Evolutionary conservation across 2,797 vertebrate species (phyloP).

Genomic region (Hylomyscus alleni): DNA sequence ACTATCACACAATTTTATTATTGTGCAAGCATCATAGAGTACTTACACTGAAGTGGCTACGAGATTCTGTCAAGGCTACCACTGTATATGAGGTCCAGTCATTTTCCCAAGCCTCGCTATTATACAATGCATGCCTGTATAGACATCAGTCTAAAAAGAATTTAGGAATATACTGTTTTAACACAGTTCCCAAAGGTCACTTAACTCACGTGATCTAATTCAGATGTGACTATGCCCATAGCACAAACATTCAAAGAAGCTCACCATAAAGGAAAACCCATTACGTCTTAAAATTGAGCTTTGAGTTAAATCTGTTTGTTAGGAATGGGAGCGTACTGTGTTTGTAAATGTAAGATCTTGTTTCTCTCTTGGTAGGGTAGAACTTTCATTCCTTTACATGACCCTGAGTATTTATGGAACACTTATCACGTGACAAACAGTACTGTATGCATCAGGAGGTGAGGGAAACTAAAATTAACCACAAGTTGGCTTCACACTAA

Average conservation of each 20-base stretch:
- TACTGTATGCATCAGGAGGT: neutral
- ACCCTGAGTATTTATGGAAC: neutral
- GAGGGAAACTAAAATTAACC: slow-evolving; percentile 7
- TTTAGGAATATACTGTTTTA: slow-evolving; percentile 23
- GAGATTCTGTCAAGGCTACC: neutral
- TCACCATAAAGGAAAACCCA: neutral
- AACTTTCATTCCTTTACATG: slow-evolving; percentile 33
- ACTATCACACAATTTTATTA: neutral
- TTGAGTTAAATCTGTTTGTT: neutral
- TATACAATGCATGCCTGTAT: no score
- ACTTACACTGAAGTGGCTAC: neutral
- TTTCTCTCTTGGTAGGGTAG: slow-evolving; percentile 17
- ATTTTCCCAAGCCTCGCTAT: neutral
- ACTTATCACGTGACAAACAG: neutral
- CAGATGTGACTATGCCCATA: neutral
- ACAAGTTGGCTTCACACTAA: slow-evolving; percentile 9
- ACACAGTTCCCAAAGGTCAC: slow-evolving; percentile 2
- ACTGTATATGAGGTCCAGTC: neutral
- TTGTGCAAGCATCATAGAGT: neutral
- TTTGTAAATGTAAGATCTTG: neutral
- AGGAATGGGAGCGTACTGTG: neutral
- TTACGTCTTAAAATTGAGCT: slow-evolving; percentile 29
- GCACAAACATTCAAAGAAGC: slow-evolving; percentile 35
- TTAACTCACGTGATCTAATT: slow-evolving; percentile 3
- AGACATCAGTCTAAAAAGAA: neutral